Base-by-base conservation (phyloP, 1,140 invertebrate genomes). In the Brachionus koreanus region DNA sequence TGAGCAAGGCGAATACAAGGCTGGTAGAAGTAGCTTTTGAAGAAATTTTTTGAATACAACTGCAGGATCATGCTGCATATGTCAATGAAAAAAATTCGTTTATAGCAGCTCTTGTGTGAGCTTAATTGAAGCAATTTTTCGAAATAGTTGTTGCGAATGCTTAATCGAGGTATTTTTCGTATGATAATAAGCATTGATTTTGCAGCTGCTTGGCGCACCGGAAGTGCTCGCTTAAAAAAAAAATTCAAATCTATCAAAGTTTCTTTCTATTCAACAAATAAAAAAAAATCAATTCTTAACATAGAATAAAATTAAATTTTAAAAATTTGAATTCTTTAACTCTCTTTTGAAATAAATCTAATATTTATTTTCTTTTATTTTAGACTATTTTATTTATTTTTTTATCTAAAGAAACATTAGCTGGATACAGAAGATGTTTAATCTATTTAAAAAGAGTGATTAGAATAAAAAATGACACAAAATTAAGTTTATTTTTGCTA, bases 21-120 rank as follows among this genome's bases (percentile, higher is more conserved):
- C 25, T 79, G 76, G 37, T 79, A 79, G 10, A 79, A 79, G 35
- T 61, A 65, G 35, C 23, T 61, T 61, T 79, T 79, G 35, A 79
- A 79, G n/a, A 79, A 79, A 29, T 79, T 79, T 25, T 79, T 79
- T 19, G 76, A 79, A 79, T 79, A 79, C 16, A 61, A 61, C 35
- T 79, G 49, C n/a, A 79, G 35, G 5, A 79, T 49, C 16, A 79
- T 19, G 19, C 25, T 39, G 37, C 76, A 79, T 19, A 79, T 79
- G 10, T 79, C 76, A 1, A 79, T 37, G 16, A 79, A 79, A 23
- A 79, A 79, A 13, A 79, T 42, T 16, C 76, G 23, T n/a, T 79
- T 79, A 61, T 65, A 65, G 25, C 76, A 79, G 33, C 49, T 79
- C 37, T 79, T 79, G 12, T 79, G 16, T 10, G 23, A 29, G 16